A percentile compares a stretch with the other conserved stretches of the same genome.
Conservation (phyloP, 2,113 vertebrate genomes). For the Recurvirostra avosetta region DNA sequence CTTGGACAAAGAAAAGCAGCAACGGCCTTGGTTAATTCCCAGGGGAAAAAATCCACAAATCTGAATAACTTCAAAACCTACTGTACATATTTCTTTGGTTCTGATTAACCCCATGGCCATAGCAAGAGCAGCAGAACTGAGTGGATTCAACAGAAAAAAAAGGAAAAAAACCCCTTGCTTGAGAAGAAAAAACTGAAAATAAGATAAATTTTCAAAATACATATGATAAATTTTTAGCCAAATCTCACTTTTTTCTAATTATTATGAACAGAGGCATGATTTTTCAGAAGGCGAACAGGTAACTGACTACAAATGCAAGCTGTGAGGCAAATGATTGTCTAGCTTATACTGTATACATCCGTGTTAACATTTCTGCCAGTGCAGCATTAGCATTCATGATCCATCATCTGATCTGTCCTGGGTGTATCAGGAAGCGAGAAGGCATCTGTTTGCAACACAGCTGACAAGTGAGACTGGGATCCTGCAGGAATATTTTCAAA, state of each 20-base stretch:
- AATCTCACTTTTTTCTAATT: not conserved
- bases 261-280: not conserved
- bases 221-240: not conserved
- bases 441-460: not conserved
- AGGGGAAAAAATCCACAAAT: not conserved
- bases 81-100: not conserved
- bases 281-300: not conserved
- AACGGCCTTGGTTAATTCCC: not conserved
- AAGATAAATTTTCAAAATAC: not conserved
- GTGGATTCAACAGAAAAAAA: not conserved
- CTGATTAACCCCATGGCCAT: not conserved
- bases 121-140: not conserved
- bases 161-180: not conserved
- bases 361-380: not conserved
- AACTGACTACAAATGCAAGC: not conserved
- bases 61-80: not conserved
- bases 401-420: not conserved
- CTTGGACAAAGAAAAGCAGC: not conserved
- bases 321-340: not conserved
- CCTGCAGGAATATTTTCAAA: not conserved
- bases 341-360: not conserved
- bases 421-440: not conserved
- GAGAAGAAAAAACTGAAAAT: not conserved
- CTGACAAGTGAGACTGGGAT: not conserved
- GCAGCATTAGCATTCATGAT: not conserved